These are phyloP conservation scores for Hylyphantes graminicola DNA, from an alignment of 1,140 invertebrate genomes.

Conservation along the genomic window DNA sequence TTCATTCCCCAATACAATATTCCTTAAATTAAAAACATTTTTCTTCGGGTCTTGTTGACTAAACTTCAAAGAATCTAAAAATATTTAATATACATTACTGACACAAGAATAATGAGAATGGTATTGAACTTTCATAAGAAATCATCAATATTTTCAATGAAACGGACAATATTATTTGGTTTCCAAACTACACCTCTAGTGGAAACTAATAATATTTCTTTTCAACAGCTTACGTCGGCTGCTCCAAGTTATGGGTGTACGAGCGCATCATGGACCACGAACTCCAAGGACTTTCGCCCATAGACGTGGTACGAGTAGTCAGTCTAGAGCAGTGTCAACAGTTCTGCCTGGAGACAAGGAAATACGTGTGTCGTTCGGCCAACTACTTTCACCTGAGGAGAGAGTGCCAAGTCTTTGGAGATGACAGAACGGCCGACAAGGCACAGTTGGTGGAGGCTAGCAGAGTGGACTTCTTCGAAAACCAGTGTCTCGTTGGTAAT, in stretches of 20 bases:
- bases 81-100: no score
- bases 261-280: constrained; percentile 69
- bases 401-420: constrained; percentile 69
- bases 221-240: constrained; percentile 41
- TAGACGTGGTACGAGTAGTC: constrained; percentile 65
- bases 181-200: no score
- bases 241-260: constrained; percentile 68
- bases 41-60: no score
- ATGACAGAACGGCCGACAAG: constrained; percentile 67
- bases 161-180: no score
- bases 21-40: no score
- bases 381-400: constrained; percentile 68
- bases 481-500: constrained; percentile 70
- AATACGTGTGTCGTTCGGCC: constrained; percentile 69
- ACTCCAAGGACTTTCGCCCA: constrained; percentile 64
- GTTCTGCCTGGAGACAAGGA: constrained; percentile 68
- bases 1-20: no score
- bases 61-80: no score
- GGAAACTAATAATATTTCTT: neutral
- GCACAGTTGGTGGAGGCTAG: constrained; percentile 63
- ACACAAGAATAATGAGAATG: no score
- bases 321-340: constrained; percentile 69
- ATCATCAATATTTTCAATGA: no score
- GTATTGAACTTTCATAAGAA: no score
- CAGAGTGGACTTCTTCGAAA: constrained; percentile 71